These are phyloP conservation scores for Sardina pilchardus DNA, from an alignment of 2,113 vertebrate species.

Conservation along the genomic window DNA sequence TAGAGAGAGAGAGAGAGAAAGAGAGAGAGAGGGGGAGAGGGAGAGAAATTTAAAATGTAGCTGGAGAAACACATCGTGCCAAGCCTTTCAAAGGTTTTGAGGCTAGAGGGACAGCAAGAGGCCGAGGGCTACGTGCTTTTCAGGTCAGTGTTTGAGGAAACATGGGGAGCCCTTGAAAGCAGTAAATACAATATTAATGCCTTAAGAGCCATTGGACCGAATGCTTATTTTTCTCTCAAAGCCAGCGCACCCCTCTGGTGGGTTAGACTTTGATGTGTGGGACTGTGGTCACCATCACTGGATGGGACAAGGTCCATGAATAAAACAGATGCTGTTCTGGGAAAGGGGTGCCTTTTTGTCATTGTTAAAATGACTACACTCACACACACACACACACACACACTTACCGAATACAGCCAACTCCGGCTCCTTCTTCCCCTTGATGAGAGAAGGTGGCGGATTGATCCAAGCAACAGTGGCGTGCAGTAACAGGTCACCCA, in stretches of 20 bases:
- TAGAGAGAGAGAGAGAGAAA: not conserved
- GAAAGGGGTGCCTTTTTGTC: not conserved
- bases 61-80: conserved; percentile 23
- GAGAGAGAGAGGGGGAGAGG: not conserved
- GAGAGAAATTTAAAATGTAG: conserved; percentile 38
- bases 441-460: conserved; percentile 82
- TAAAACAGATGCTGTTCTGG: conserved; percentile 41
- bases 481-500: conserved; percentile 93
- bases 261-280: conserved; percentile 16
- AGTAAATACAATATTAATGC: conserved; percentile 52
- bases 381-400: conserved; percentile 45
- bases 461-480: conserved; percentile 90
- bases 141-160: conserved; percentile 30
- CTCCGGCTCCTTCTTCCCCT: conserved; percentile 93
- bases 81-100: conserved; percentile 25
- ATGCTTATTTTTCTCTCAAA: not conserved
- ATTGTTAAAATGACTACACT: not conserved
- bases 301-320: conserved; percentile 23
- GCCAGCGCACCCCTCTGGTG: conserved; percentile 16
- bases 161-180: not conserved
- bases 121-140: conserved; percentile 29
- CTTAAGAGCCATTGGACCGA: conserved; percentile 27
- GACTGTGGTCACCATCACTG: conserved; percentile 15
- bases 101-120: conserved; percentile 15
- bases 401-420: conserved; percentile 86